Evolutionary conservation across 2,888 invertebrate species (phyloP), one percentile per base, ranked within the genome.

Genomic region (Idaea dimidiata): DNA sequence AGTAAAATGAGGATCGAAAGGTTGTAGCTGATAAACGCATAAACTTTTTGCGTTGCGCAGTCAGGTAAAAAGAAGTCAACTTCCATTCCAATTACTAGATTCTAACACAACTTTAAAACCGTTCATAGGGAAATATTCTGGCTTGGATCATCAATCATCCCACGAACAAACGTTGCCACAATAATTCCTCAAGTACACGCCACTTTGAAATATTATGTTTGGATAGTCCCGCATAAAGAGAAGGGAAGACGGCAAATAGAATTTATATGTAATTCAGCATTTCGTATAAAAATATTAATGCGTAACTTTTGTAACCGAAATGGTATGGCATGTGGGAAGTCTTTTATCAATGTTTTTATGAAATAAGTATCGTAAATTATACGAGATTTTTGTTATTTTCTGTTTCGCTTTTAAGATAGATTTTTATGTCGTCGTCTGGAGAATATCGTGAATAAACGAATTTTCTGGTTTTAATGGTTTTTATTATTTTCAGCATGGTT

Each of bases 91-190:
- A 24, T 24, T 24, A 24, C 24, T 24, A 24, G 24, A 24, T 24
- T 24, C 24, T 24, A 24, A 24, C 24, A 24, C 24, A 24, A 24
- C 24, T 24, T 24, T 24, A 24, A 24, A 24, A 14, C 16, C 8
- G 18, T 53, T 59, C 62, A 66, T 61, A 66, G 67, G 60, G 60
- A 67, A 65, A 65, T 64, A 66, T 64, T 68, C 63, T 66, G 66
- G 66, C 57, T 55, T 65, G 57, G 60, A 66, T 70, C 74, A 77
- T 77, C 75, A 75, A 76, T 77, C 76, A 77, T 74, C 60, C 61
- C 57, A 57, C 63, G 67, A 70, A 74, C 69, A 72, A 75, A 71
- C 76, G 73, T 61, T 65, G 62, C 70, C 67, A 64, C 71, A 69
- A 72, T 73, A 75, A 74, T 75, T 74, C 71, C 70, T 66, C 63